Evolutionary conservation across 2,797 vertebrate genomes (phyloP), one percentile per base, ranked within the genome.

Genomic region (Protosalanx chinensis): DNA sequence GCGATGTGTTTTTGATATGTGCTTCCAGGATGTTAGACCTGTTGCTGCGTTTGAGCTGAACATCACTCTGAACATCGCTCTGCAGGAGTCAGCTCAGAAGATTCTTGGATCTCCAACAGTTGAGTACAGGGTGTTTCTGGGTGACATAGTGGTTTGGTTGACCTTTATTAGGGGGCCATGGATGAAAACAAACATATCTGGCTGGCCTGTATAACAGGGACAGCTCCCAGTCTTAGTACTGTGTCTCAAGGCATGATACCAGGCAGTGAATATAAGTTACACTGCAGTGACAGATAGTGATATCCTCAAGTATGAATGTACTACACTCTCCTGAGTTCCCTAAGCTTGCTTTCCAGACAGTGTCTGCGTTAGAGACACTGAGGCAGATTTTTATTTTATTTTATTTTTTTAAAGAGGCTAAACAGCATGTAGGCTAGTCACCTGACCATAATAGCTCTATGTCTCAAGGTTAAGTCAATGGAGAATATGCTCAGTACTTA

Each of bases 301-400:
- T 88, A 86, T 86, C 85, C 85, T 86, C 79, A 83, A 86, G 84
- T 85, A 76, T 64, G 15, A 77, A 84, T 84, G 78, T 68, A 72
- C 77, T 68, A 63, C 65, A 70, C 80, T 72, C 76, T 75, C 66
- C 64, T 81, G 86, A 78, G 41, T 12, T 46, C 41, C 77, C 74
- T 74, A 46, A 79, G 79, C 57, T 8, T 58, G 0, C 69, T 72
- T 70, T 67, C 68, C 72, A 66, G 41, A 51, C 41, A 27, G 23
- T n/a, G 49, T 53, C 49, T 30, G 46, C 30, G 10, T 53, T 53
- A 15, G 5, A 67, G 5, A 67, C 64, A n/a, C 1, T n/a, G 8
- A 5, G 10, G 62, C n/a, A n/a, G n/a, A n/a, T n/a, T n/a, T n/a
- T n/a, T n/a, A n/a, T n/a, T n/a, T n/a, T n/a, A n/a, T n/a, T n/a